Base-by-base conservation (phyloP, 1,140 invertebrate genomes). In the Telenomus remus region DNA sequence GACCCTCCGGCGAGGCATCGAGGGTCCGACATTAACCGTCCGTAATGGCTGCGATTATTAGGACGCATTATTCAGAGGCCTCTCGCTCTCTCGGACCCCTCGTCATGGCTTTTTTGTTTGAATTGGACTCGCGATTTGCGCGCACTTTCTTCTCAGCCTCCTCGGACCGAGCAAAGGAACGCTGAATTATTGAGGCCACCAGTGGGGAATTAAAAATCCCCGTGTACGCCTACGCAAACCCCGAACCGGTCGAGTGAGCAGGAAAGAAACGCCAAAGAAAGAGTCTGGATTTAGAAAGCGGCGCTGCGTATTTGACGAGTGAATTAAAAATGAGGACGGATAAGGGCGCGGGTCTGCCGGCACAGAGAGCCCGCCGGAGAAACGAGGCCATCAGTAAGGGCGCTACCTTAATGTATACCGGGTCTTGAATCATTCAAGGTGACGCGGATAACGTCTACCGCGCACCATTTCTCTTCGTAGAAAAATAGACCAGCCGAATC, bases 261-360 rank as follows among this genome's bases (percentile, higher is more conserved):
- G 63, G 8, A 59, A 75, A 65, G 54, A 72, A 69, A 72, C 49
- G 46, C 50, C 54, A 66, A 14, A 50, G 43, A 60, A 50, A 76
- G 79, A 78, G 70, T 61, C 60, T 53, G 71, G 72, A 68, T 72
- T 72, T 61, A 47, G 51, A 44, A 71, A 61, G 48, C 60, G 60
- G 51, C 43, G 43, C 44, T 43, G 50, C 63, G 82, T 85, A 85
- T 88, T 87, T 86, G 84, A 79, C 75, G 77, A 82, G 69, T 86
- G 85, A 88, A 87, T 87, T 85, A 86, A 86, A 85, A 87, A 88
- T 86, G 84, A 87, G 81, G 37, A 65, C 53, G 84, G 78, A 85
- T 85, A 81, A 83, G 80, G 83, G 71, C 69, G 77, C 75, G 65
- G 66, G 63, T 63, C 53, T 35, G 43, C 50, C 50, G 33, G 42